Conservation (phyloP, 2,113 vertebrate species). For the Oncorhynchus kisutch region DNA sequence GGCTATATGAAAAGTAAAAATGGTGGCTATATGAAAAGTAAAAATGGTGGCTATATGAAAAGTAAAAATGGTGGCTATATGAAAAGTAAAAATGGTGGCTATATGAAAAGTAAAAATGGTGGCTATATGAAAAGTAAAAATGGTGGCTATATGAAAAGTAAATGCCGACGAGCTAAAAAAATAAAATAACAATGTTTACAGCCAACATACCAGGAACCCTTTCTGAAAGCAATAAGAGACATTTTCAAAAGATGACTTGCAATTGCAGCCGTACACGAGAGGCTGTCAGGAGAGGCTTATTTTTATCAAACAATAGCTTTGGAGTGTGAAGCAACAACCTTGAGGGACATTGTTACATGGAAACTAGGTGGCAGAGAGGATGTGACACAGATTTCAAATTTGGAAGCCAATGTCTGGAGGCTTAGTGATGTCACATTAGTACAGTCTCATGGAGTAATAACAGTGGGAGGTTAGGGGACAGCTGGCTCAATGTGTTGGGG, state of each 20-base stretch:
- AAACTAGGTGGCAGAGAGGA: background rate
- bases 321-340: background rate
- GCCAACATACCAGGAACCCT: no score
- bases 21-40: no score
- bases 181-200: no score
- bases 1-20: no score
- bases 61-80: no score
- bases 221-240: background rate
- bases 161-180: background rate
- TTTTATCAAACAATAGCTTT: background rate
- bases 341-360: background rate
- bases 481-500: no score
- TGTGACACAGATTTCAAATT: conserved; percentile 9
- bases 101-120: no score
- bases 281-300: background rate
- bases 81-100: no score
- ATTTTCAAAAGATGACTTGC: background rate
- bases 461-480: background rate
- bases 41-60: no score
- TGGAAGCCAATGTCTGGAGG: conserved; percentile 4
- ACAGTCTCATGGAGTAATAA: background rate
- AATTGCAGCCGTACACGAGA: background rate
- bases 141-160: no score
- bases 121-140: no score
- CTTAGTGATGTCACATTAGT: background rate